These are phyloP conservation scores for Chloromyia formosa DNA, from an alignment of 2,888 invertebrate genomes.

Conservation along the genomic window DNA sequence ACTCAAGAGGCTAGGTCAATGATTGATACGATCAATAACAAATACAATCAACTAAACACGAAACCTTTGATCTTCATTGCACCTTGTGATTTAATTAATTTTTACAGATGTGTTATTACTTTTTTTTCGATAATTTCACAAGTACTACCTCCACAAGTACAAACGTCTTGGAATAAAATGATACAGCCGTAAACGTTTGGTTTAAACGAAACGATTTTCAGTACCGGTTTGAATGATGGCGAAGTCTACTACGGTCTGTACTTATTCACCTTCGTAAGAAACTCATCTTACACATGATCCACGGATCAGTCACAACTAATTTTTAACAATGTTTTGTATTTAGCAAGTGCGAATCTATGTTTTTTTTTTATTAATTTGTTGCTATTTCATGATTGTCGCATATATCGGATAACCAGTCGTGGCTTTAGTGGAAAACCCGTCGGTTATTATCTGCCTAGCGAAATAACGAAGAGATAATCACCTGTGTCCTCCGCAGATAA, in stretches of 20 bases:
- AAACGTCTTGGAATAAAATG: neutral
- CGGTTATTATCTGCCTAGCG: too few species aligned
- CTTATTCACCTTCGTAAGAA: neutral
- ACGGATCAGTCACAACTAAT: neutral
- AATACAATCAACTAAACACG: neutral
- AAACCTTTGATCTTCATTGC: conserved; percentile 6
- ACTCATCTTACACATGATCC: conserved; percentile 1
- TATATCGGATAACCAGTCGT: too few species aligned
- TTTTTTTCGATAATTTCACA: neutral
- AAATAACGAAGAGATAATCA: too few species aligned
- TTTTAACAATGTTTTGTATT: neutral
- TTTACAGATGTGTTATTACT: neutral
- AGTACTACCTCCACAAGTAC: neutral
- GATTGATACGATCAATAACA: conserved; percentile 7
- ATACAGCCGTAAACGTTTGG: too few species aligned
- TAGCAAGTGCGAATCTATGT: neutral
- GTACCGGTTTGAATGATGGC: neutral
- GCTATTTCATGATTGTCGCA: too few species aligned
- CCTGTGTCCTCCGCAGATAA: too few species aligned
- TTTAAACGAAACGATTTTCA: too few species aligned
- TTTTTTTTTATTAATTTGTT: too few species aligned
- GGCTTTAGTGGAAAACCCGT: too few species aligned
- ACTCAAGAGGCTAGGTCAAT: conserved; percentile 3
- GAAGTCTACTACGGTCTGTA: too few species aligned
- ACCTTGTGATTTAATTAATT: conserved; percentile 22